A percentile compares a stretch with the other conserved stretches of the same genome.
Evolutionary conservation across 2,797 vertebrate genomes (phyloP).

Genomic region (Miichthys miiuy): DNA sequence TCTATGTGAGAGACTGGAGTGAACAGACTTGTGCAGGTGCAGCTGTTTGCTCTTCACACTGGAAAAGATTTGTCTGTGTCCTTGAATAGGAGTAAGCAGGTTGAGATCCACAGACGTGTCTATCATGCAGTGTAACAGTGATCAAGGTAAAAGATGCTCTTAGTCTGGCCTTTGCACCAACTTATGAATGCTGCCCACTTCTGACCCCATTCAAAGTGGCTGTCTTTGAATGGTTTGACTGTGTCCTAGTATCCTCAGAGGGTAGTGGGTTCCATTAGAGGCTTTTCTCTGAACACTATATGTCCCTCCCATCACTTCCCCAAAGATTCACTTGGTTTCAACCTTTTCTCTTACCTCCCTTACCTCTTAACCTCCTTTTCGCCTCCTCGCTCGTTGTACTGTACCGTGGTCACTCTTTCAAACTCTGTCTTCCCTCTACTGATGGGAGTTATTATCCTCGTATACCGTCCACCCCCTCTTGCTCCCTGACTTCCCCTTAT

Average conservation of each 20-base stretch:
- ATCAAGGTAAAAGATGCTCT: conserved; percentile 15
- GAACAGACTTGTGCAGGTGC: not conserved
- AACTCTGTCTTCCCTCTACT: conserved; percentile 49
- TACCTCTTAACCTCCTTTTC: conserved; percentile 44
- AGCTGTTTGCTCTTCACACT: conserved; percentile 8
- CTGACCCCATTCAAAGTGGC: not conserved
- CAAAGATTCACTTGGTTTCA: conserved; percentile 44
- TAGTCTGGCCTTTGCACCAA: conserved; percentile 14
- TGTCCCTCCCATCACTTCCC: conserved; percentile 36
- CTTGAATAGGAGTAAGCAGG: not conserved
- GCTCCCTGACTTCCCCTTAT: conserved; percentile 41
- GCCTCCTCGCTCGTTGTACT: conserved; percentile 33
- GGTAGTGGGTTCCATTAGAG: conserved; percentile 44
- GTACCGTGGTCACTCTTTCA: conserved; percentile 20
- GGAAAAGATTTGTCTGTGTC: not conserved
- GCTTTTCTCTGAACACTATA: conserved; percentile 27
- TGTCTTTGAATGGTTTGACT: conserved; percentile 29
- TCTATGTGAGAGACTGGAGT: not conserved
- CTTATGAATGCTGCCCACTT: conserved; percentile 1
- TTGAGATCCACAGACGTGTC: not conserved
- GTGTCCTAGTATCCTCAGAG: conserved; percentile 38
- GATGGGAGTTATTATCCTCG: conserved; percentile 71
- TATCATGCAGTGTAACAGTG: not conserved
- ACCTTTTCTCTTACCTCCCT: conserved; percentile 32
- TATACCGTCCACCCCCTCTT: conserved; percentile 39